Evolutionary conservation across 30 jellyfish, hydroid and myxozoan species (phyloP), one percentile per base, ranked within the genome.

Genomic region (Aurelia aurita): DNA sequence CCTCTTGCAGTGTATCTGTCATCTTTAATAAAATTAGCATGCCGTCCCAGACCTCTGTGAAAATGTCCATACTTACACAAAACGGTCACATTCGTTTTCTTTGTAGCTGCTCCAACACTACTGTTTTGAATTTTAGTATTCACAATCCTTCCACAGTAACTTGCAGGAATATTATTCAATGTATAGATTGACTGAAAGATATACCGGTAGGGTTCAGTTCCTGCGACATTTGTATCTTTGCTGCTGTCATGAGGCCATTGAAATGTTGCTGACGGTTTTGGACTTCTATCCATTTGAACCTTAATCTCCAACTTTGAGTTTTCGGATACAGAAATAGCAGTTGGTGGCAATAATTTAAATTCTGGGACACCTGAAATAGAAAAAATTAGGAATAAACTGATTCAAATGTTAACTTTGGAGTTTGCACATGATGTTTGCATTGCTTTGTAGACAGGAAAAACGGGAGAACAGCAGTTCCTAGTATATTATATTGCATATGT

Each of bases 281-380:
- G 86, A 59, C 54, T 53, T 74, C 86, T 75, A 26, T 54, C 47
- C 86, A 74, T 74, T n/a, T 74, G 63, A 53, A 74, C 25, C 23
- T 23, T 35, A 27, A 74, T 34, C 16, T 53, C 66, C 16, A 74
- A 57, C 19, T 74, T 74, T 32, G 86, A 51, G 12, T 57, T 57
- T 43, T 74, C 86, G 0, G 22, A 11, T 13, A 74, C 86, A 16
- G 58, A 63, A 19, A 34, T 3, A 3, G 61, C 46, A 25, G 39
- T 10, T 74, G 74, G 74, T 10, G 86, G 86, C 23, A 31, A 26
- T 2, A 15, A 0, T 5, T 35, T 18, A 12, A 74, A 53, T 19
- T 74, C 43, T 31, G 86, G 86, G 2, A 14, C 62, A 31, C 86
- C 86, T 74, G 64, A n/a, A n/a, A n/a, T n/a, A n/a, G n/a, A n/a